Evolutionary conservation across 2,797 vertebrate genomes (phyloP).

Genomic region (Enteromius treurensis): DNA sequence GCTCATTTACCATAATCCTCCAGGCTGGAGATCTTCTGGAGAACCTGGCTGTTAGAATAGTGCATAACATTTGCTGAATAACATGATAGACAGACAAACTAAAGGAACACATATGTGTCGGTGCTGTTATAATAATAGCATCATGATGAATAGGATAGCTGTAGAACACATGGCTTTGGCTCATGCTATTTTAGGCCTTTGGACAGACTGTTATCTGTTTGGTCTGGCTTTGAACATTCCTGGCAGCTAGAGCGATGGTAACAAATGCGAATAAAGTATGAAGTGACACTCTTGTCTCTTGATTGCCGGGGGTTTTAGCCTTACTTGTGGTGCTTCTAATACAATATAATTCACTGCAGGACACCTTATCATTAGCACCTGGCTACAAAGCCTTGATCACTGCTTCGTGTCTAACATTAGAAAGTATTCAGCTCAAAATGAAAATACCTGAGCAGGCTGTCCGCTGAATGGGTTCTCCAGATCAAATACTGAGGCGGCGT

Average conservation of each 20-base stretch:
- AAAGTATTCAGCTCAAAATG: neutral
- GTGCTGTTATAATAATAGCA: neutral
- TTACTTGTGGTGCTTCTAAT: neutral
- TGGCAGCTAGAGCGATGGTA: slow-evolving; percentile 1
- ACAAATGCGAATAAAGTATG: neutral
- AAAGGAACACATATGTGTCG: neutral
- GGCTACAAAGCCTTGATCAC: neutral
- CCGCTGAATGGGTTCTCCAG: slow-evolving; percentile 76
- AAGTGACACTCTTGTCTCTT: neutral
- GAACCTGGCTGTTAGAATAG: slow-evolving; percentile 71
- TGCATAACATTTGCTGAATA: slow-evolving; percentile 25
- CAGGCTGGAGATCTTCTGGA: slow-evolving; percentile 74
- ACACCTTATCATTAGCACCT: neutral
- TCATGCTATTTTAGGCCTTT: slow-evolving; percentile 46
- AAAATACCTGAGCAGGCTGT: slow-evolving; percentile 82
- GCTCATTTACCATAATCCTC: slow-evolving; percentile 77
- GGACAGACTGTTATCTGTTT: slow-evolving; percentile 25
- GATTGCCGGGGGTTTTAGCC: neutral
- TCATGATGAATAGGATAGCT: slow-evolving; percentile 19
- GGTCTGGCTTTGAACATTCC: neutral
- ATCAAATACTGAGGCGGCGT: slow-evolving; percentile 84
- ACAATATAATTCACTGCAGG: neutral
- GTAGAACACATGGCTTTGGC: slow-evolving; percentile 25
- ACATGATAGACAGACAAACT: neutral
- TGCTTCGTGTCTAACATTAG: neutral